Percentiles rank a stretch among this genome's conserved stretches.
These are phyloP conservation scores for Hylaeus volcanicus DNA, from an alignment of 1,140 invertebrate species.

Conservation along the genomic window DNA sequence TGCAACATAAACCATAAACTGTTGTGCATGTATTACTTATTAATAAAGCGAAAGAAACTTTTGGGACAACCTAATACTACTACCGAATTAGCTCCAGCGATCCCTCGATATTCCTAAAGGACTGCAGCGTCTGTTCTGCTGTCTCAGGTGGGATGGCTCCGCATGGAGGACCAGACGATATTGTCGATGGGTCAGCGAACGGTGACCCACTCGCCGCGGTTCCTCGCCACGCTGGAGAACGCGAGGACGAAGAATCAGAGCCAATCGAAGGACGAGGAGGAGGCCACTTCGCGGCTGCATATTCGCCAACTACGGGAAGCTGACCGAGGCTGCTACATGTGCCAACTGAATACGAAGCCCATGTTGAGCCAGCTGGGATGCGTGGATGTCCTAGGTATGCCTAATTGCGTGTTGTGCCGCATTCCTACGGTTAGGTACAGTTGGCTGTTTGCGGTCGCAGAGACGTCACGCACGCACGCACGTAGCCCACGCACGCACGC, in stretches of 20 bases:
- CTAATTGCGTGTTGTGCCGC: slow-evolving; percentile 71
- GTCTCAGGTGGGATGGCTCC: slow-evolving; percentile 83
- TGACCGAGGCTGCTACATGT: slow-evolving; percentile 89
- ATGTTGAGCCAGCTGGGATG: slow-evolving; percentile 94
- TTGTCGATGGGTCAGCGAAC: slow-evolving; percentile 82
- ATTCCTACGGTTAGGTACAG: slow-evolving; percentile 63
- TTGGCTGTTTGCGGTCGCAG: slow-evolving; percentile 57
- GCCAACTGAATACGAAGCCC: slow-evolving; percentile 92
- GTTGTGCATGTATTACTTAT: too few relatives aligned
- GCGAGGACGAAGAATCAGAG: slow-evolving; percentile 72
- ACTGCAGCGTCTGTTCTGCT: not conserved
- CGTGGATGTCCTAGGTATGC: slow-evolving; percentile 91
- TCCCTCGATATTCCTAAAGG: not conserved
- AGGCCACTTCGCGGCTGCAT: slow-evolving; percentile 80
- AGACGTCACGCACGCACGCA: slow-evolving; percentile 49
- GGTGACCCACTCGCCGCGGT: slow-evolving; percentile 82
- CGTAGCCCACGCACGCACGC: slow-evolving; percentile 19
- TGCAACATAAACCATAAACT: too few relatives aligned
- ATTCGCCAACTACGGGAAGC: slow-evolving; percentile 80
- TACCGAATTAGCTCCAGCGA: too few relatives aligned
- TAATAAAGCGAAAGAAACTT: too few relatives aligned
- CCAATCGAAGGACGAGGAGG: slow-evolving; percentile 69
- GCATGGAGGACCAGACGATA: slow-evolving; percentile 82
- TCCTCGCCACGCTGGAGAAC: slow-evolving; percentile 80
- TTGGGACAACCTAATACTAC: too few relatives aligned